Conservation (phyloP, 2,797 vertebrate species). For the Zenarchopterus dispar region DNA sequence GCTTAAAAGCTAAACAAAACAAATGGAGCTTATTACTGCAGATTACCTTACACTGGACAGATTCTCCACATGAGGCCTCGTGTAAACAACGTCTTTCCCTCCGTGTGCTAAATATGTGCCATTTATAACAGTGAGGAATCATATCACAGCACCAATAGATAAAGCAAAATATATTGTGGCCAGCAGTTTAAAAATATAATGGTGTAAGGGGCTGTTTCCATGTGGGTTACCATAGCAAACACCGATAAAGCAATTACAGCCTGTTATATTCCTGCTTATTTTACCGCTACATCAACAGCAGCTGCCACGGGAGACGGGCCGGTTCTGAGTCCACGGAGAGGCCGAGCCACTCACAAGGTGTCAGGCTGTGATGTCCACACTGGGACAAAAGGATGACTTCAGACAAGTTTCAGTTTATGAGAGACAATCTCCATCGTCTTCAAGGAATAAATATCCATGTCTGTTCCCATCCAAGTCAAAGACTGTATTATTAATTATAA, state of each 20-base stretch:
- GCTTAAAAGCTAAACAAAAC: conserved; percentile 93
- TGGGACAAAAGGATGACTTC: background rate
- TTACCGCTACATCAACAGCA: conserved; percentile 68
- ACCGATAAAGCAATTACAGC: conserved; percentile 83
- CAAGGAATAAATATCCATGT: no score
- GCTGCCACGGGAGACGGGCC: conserved; percentile 63
- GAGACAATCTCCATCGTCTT: no score
- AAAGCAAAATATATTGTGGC: conserved; percentile 79
- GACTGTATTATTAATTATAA: background rate
- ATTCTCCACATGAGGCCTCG: conserved; percentile 85
- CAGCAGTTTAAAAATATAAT: conserved; percentile 81
- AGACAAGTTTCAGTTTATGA: background rate
- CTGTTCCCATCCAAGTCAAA: background rate
- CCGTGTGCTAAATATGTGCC: conserved; percentile 81
- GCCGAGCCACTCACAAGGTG: conserved; percentile 59
- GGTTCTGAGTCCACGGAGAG: conserved; percentile 65
- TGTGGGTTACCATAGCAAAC: conserved; percentile 85
- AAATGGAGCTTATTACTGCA: conserved; percentile 90
- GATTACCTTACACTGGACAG: conserved; percentile 90
- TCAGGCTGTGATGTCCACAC: conserved; percentile 32
- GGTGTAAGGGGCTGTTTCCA: conserved; percentile 82
- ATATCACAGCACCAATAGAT: conserved; percentile 76
- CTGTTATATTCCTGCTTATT: conserved; percentile 76
- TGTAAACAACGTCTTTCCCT: conserved; percentile 87
- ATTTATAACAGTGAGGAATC: conserved; percentile 87